Conservation (phyloP, 2,797 vertebrate species). For the Gadopsis marmoratus region DNA sequence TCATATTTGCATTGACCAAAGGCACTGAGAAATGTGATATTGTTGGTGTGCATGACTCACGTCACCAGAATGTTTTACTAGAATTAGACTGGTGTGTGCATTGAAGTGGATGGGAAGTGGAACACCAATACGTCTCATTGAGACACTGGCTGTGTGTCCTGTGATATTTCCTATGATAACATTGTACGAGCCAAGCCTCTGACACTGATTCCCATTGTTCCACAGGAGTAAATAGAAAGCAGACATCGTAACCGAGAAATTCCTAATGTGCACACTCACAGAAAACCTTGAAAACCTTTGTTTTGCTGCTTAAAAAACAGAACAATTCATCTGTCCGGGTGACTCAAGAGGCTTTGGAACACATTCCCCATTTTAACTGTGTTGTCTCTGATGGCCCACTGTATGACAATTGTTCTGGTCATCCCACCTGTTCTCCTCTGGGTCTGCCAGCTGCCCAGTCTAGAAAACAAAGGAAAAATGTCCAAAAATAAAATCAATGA, state of each 20-base stretch:
- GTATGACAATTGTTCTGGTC: background rate
- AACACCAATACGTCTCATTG: constrained; percentile 11
- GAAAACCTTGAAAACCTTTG: constrained; percentile 41
- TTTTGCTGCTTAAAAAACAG: constrained; percentile 25
- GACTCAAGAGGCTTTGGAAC: background rate
- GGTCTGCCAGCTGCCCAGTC: background rate
- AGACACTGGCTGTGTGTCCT: constrained; percentile 26
- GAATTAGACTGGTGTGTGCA: constrained; percentile 14
- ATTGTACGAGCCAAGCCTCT: constrained; percentile 15
- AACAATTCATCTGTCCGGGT: background rate
- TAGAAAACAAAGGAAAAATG: background rate
- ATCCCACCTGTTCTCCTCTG: constrained; percentile 28
- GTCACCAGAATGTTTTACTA: constrained; percentile 19
- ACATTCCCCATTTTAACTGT: background rate
- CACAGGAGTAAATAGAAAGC: constrained; percentile 19
- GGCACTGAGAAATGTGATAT: constrained; percentile 41
- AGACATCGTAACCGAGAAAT: constrained; percentile 19
- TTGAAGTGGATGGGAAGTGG: constrained; percentile 39
- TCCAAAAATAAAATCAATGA: background rate
- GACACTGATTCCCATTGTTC: constrained; percentile 39
- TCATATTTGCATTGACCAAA: constrained; percentile 31
- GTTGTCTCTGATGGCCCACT: background rate
- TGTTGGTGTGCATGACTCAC: constrained; percentile 45
- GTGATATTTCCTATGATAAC: constrained; percentile 48
- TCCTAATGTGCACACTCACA: constrained; percentile 14